Conservation (phyloP, 37 sponge, comb jelly and placozoan genomes). For the Hexactinellida sp. region DNA sequence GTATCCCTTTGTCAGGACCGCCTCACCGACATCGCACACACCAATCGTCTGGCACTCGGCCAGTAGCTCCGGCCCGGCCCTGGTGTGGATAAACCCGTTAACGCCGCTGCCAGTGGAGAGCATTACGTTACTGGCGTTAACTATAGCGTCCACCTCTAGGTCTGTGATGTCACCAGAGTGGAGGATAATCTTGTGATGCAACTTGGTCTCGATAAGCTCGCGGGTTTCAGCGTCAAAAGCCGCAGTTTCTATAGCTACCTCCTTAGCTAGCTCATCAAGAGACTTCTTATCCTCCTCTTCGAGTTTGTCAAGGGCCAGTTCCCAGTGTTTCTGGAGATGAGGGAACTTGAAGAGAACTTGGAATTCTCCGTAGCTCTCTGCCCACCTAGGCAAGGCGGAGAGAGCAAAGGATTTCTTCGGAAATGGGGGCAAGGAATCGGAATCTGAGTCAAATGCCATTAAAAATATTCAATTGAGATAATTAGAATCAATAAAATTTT, state of each 20-base stretch:
- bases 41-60: slow-evolving; percentile 40
- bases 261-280: background rate
- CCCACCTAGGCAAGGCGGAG: background rate
- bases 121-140: slow-evolving; percentile 38
- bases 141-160: slow-evolving; percentile 34
- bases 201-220: background rate
- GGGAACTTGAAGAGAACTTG: slow-evolving; percentile 2
- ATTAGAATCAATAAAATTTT: too few species aligned
- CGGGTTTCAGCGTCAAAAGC: background rate
- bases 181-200: slow-evolving; percentile 30
- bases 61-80: slow-evolving; percentile 37
- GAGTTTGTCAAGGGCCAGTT: slow-evolving; percentile 30
- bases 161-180: slow-evolving; percentile 33
- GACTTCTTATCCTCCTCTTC: slow-evolving; percentile 26
- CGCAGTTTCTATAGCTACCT: background rate
- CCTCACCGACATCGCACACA: slow-evolving; percentile 41
- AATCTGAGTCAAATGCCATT: background rate
- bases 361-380: background rate
- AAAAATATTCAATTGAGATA: too few species aligned
- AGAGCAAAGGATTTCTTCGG: background rate
- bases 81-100: slow-evolving; percentile 52
- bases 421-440: background rate
- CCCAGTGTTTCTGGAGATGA: slow-evolving; percentile 31
- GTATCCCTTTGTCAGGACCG: slow-evolving; percentile 46
- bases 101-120: slow-evolving; percentile 44